These are phyloP conservation scores for Parasteatoda tepidariorum DNA, from an alignment of 1,140 invertebrate species.

Conservation along the genomic window DNA sequence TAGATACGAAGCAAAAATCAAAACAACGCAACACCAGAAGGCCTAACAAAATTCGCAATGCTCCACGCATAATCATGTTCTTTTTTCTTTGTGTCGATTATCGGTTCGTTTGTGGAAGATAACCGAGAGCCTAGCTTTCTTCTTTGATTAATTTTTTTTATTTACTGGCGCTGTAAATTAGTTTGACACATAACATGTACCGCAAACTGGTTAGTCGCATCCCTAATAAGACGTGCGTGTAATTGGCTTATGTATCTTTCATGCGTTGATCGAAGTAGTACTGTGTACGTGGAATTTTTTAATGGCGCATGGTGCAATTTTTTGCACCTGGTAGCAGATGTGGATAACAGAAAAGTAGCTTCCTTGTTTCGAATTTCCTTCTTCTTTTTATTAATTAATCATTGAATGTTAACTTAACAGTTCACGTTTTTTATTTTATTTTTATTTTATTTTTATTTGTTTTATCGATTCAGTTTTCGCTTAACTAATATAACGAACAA, in stretches of 20 bases:
- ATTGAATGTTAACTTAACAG: no score
- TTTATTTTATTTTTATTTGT: no score
- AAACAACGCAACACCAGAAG: not conserved
- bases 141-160: not conserved
- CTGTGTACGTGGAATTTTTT: not conserved
- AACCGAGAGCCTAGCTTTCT: not conserved
- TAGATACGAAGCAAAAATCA: no score
- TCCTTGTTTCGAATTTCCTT: not conserved
- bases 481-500: no score
- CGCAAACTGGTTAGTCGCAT: not conserved
- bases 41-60: not conserved
- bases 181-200: not conserved
- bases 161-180: not conserved
- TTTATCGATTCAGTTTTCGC: no score
- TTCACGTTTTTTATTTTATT: no score
- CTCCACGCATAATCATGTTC: not conserved
- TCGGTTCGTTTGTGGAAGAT: not conserved
- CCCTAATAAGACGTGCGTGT: not conserved
- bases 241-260: not conserved
- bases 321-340: not conserved
- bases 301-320: not conserved
- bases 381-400: no score
- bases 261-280: not conserved
- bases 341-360: not conserved
- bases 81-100: not conserved